Conservation (phyloP, 2,113 vertebrate species). For the Xenus cinereus region DNA sequence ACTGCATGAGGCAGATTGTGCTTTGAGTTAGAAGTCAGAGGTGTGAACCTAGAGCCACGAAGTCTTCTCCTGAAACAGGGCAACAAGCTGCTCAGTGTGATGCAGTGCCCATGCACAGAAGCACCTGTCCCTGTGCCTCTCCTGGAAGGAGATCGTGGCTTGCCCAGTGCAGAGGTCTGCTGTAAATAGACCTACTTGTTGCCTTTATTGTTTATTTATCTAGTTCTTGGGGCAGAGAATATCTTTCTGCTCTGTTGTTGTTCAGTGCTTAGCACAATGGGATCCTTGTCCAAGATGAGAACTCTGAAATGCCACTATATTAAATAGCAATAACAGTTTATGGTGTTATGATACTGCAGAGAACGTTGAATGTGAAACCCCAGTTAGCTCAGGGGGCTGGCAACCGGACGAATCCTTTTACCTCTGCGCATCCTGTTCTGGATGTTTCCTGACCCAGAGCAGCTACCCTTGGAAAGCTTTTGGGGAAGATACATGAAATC, state of each 20-base stretch:
- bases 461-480: background rate
- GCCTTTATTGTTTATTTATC: background rate
- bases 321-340: background rate
- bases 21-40: background rate
- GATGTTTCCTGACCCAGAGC: background rate
- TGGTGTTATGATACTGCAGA: background rate
- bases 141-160: background rate
- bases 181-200: background rate
- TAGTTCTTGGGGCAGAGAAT: background rate
- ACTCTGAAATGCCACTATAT: background rate
- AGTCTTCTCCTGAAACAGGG: background rate
- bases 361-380: background rate
- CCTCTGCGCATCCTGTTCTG: background rate
- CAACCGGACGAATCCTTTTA: background rate
- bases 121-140: background rate
- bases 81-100: background rate
- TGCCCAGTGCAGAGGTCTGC: background rate
- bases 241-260: background rate
- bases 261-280: background rate
- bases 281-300: background rate
- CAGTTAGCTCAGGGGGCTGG: background rate
- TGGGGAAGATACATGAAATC: background rate
- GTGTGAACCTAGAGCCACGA: background rate
- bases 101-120: rapidly evolving
- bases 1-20: background rate